Conservation (phyloP, 2,888 invertebrate genomes). For the Uloborus plumipes region DNA sequence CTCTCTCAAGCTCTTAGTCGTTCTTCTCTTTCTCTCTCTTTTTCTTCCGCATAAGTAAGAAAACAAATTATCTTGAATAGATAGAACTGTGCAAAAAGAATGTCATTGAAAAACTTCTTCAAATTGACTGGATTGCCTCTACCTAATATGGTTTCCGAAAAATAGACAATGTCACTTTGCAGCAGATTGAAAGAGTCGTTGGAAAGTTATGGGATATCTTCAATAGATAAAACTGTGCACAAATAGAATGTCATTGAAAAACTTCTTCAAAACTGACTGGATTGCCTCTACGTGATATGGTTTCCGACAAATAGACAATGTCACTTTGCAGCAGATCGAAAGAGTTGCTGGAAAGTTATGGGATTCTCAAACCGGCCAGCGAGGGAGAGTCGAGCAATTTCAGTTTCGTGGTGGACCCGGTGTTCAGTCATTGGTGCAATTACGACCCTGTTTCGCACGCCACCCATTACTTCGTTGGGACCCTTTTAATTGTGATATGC, state of each 20-base stretch:
- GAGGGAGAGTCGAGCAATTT: not conserved
- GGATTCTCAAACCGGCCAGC: not conserved
- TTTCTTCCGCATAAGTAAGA: too few species aligned
- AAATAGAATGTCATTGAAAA: too few species aligned
- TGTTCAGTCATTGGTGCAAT: conserved; percentile 42
- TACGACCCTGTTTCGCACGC: not conserved
- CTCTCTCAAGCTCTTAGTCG: too few species aligned
- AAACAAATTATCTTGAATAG: too few species aligned
- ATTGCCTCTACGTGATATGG: too few species aligned
- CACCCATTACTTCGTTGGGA: conserved; percentile 22
- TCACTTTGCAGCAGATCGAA: conserved; percentile 30
- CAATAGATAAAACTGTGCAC: too few species aligned
- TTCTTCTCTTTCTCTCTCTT: too few species aligned
- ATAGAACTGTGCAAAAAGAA: too few species aligned
- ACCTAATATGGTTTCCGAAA: too few species aligned
- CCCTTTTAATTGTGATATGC: conserved; percentile 27
- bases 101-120: too few species aligned
- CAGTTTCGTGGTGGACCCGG: not conserved
- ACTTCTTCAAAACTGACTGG: too few species aligned
- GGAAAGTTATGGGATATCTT: conserved; percentile 29
- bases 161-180: conserved; percentile 29
- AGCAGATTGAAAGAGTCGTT: conserved; percentile 9
- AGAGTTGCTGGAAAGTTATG: conserved; percentile 26
- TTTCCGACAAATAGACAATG: not conserved
- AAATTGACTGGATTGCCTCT: too few species aligned